Conservation (phyloP, 2,888 invertebrate species). For the Pristionchus entomophagus region DNA sequence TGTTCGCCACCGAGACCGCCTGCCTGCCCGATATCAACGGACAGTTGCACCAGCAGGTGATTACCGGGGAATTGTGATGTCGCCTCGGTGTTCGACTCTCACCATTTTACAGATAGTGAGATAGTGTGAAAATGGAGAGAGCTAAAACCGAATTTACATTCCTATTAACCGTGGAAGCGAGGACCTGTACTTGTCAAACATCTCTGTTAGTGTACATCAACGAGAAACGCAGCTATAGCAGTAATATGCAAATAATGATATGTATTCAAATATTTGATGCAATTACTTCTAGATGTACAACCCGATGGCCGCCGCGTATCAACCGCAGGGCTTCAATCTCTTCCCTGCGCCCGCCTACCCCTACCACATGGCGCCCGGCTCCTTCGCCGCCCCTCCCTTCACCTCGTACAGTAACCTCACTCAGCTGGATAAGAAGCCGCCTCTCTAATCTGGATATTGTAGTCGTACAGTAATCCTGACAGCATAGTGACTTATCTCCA, state of each 20-base stretch:
- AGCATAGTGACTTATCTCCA: not conserved
- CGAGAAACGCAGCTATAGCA: no score
- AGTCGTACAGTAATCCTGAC: not conserved
- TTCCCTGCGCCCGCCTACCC: slow-evolving; percentile 3
- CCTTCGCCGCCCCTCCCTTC: not conserved
- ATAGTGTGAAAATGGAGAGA: no score
- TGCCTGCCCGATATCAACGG: slow-evolving; percentile 44
- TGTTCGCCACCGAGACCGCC: not conserved
- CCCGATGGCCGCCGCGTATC: not conserved
- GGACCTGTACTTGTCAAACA: no score
- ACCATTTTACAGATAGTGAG: no score
- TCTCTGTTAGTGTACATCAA: no score
- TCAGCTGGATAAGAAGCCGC: not conserved
- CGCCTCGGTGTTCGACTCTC: no score
- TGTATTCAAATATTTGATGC: not conserved
- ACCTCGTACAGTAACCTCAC: not conserved
- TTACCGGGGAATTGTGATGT: not conserved
- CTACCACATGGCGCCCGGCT: not conserved
- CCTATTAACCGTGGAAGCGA: not conserved
- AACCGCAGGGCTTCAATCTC: slow-evolving; percentile 24
- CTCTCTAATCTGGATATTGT: slow-evolving; percentile 6
- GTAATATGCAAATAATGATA: not conserved
- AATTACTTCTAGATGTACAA: slow-evolving; percentile 40
- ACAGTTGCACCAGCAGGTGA: slow-evolving; percentile 8
- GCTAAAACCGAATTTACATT: not conserved